Evolutionary conservation across 2,888 invertebrate species (phyloP).

Genomic region (Pseudococcus jackbeardsleyi): DNA sequence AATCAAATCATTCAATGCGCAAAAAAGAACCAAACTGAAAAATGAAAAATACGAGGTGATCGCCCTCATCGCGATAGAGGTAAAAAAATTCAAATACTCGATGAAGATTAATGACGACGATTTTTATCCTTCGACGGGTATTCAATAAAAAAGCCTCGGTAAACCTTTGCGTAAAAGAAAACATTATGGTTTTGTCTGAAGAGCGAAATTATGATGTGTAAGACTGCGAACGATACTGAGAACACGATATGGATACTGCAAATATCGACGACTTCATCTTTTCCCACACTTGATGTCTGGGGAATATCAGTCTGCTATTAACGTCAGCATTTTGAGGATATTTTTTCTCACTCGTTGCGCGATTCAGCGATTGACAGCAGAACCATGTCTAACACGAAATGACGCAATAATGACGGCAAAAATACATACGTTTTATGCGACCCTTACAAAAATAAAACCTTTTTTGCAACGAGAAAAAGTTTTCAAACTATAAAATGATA

Average conservation of each 20-base stretch:
- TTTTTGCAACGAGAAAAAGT: background rate
- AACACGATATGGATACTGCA: background rate
- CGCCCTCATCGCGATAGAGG: no score
- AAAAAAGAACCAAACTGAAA: no score
- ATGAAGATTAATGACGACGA: no score
- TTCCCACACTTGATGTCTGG: background rate
- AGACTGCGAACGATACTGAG: background rate
- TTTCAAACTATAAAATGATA: background rate
- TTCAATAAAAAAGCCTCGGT: no score
- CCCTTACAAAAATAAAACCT: background rate
- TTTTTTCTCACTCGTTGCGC: background rate
- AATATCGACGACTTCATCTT: background rate
- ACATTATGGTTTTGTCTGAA: no score
- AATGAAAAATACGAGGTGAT: no score
- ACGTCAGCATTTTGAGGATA: conserved; percentile 5
- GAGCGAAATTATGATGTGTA: background rate
- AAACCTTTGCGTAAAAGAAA: no score
- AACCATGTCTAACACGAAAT: background rate
- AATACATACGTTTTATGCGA: background rate
- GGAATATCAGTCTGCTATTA: background rate
- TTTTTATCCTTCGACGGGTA: no score
- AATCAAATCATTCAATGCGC: no score
- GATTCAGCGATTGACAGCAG: background rate
- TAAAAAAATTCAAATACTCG: no score
- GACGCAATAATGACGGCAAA: conserved; percentile 8